phyloP scores from a whole-genome alignment of 2,113 vertebrate species.

The Cheilinus undulatus region DNA sequence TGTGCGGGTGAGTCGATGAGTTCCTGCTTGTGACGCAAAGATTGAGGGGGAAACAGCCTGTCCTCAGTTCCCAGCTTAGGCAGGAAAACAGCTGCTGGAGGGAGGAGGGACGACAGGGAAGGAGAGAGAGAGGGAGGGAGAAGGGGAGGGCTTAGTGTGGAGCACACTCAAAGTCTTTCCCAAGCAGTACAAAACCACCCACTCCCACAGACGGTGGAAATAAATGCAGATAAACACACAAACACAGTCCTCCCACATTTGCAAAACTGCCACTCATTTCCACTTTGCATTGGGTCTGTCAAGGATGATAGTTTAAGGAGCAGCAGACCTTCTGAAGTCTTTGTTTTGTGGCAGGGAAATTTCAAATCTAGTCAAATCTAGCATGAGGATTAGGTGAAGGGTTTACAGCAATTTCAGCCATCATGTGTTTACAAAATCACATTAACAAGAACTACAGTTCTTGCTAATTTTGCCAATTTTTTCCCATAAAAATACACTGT shows the following conservation, averaged over 20 bases:
- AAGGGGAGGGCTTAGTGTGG: constrained; percentile 30
- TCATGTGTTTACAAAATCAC: no score
- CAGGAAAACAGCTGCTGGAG: constrained; percentile 76
- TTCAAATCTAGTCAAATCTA: not conserved
- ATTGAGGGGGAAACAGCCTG: constrained; percentile 47
- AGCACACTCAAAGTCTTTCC: constrained; percentile 49
- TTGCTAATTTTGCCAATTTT: no score
- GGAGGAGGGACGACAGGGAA: constrained; percentile 18
- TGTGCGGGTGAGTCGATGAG: constrained; percentile 49
- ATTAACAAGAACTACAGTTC: no score
- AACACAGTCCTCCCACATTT: constrained; percentile 2
- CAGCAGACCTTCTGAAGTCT: not conserved
- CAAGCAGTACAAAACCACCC: constrained; percentile 12
- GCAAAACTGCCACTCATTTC: not conserved
- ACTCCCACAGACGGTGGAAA: not conserved
- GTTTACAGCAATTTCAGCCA: no score
- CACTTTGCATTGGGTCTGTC: not conserved
- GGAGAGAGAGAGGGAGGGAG: constrained; percentile 2
- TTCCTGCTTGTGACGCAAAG: constrained; percentile 66
- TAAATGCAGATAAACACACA: not conserved
- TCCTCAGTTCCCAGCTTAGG: constrained; percentile 65
- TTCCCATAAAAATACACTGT: no score
- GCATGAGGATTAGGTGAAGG: no score
- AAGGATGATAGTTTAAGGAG: no score
- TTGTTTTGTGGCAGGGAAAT: not conserved